Evolutionary conservation across 2,888 invertebrate genomes (phyloP), one percentile per base, ranked within the genome.

Genomic region (Tanytarsus gracilentus): DNA sequence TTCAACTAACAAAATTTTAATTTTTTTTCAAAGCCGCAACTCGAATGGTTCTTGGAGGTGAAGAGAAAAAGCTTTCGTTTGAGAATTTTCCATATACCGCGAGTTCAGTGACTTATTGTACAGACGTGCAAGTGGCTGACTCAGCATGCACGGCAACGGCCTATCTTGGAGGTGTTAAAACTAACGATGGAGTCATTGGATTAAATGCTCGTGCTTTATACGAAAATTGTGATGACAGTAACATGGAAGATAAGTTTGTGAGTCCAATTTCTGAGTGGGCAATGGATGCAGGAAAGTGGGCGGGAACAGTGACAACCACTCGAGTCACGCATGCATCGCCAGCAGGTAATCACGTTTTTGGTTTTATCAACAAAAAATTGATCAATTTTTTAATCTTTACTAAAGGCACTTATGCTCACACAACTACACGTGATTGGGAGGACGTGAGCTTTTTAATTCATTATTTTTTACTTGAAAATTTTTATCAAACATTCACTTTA

Each of bases 281-380:
- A 0, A 86, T 86, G 69, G 72, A 71, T 21, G 78, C 77, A 2
- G 78, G 79, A 0, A 84, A 81, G 66, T 72, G 74, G 11, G 80
- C 81, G 7, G 85, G 84, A 25, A 63, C 85, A 1, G 87, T 89
- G 1, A 90, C 90, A 0, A 88, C 86, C 0, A 86, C 88, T 0
- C 76, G 88, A 23, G 79, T 90, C 0, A 89, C 89, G 0, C 87
- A 89, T 68, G 89, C 88, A 0, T 85, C 86, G 0, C 88, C 88
- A 0, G 83, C 85, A 0, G 82, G 80, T 0, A 8, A 29, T 5
- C 5, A 29, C 14, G 33, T 33, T 36, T 36, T 36, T 21, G 9
- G 21, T 18, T 4, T 44, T 44, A 18, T 1, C n/a, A 44, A 18
- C 21, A 2, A 27, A 26, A 25, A 49, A 11, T 49, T 26, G 14